These are phyloP conservation scores for Lethocerus indicus DNA, from an alignment of 1,140 invertebrate genomes.

Conservation along the genomic window DNA sequence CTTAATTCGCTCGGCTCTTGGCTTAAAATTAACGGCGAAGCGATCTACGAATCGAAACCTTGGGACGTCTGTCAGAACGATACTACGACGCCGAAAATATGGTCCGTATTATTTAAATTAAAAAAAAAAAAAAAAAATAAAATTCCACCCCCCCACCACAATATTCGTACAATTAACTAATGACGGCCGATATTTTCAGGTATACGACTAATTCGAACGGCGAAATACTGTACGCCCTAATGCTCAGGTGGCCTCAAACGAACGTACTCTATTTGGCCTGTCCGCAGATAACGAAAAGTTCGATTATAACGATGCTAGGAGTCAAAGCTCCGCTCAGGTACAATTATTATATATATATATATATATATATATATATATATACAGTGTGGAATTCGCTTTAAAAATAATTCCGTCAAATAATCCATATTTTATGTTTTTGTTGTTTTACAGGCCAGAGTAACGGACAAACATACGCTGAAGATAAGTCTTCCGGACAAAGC, in stretches of 20 bases:
- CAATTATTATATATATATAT: not conserved
- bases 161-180: not conserved
- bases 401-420: not conserved
- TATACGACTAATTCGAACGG: slow-evolving; percentile 4
- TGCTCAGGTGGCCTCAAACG: slow-evolving; percentile 9
- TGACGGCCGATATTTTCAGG: not conserved
- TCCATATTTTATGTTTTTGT: not conserved
- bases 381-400: not conserved
- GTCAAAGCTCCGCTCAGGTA: not conserved
- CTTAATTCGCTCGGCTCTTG: slow-evolving; percentile 54
- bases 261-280: slow-evolving; percentile 5
- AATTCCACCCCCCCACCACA: not conserved
- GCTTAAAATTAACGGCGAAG: slow-evolving; percentile 72
- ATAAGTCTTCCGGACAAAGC: slow-evolving; percentile 9
- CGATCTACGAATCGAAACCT: slow-evolving; percentile 66
- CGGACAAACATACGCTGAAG: not conserved
- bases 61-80: slow-evolving; percentile 67
- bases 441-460: not conserved
- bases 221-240: slow-evolving; percentile 7
- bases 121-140: not conserved
- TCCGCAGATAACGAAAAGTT: slow-evolving; percentile 1
- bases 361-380: not conserved
- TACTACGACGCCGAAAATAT: slow-evolving; percentile 45
- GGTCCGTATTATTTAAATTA: slow-evolving; percentile 32
- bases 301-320: slow-evolving; percentile 4